phyloP scores from a whole-genome alignment of 2,888 invertebrate genomes.

The Galerucella pusilla region DNA sequence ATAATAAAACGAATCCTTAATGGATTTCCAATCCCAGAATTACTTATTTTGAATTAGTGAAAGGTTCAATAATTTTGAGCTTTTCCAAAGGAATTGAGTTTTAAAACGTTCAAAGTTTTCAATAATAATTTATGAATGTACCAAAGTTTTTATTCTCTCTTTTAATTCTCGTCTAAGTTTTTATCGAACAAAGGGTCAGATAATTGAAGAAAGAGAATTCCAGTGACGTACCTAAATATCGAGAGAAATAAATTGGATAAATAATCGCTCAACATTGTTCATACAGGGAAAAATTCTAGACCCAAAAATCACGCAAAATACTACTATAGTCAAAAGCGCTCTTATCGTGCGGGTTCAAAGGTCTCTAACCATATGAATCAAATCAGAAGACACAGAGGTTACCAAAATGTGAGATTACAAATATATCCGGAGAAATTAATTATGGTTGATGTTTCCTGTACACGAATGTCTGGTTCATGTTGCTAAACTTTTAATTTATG shows the following conservation, averaged over 20 bases:
- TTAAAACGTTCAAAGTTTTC: slow-evolving; percentile 44
- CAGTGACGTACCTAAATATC: slow-evolving; percentile 6
- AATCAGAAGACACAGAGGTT: too few relatives aligned
- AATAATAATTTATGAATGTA: slow-evolving; percentile 47
- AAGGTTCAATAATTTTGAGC: slow-evolving; percentile 41
- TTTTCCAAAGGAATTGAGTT: slow-evolving; percentile 44
- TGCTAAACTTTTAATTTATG: too few relatives aligned
- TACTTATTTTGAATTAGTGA: slow-evolving; percentile 38
- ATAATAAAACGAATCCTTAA: slow-evolving; percentile 35
- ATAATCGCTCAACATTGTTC: too few relatives aligned
- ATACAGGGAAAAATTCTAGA: too few relatives aligned
- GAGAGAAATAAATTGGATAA: neutral
- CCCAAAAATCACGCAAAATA: too few relatives aligned
- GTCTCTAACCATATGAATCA: too few relatives aligned
- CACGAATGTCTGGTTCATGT: too few relatives aligned
- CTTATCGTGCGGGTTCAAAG: too few relatives aligned
- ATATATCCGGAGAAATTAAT: too few relatives aligned
- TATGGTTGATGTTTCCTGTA: too few relatives aligned
- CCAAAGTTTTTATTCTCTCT: slow-evolving; percentile 39
- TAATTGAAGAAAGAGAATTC: slow-evolving; percentile 33
- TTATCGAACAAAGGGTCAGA: slow-evolving; percentile 41
- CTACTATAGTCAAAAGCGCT: too few relatives aligned
- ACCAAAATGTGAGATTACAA: too few relatives aligned
- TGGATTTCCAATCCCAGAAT: slow-evolving; percentile 40
- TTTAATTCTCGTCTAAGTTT: slow-evolving; percentile 39